Evolutionary conservation across 2,797 vertebrate species (phyloP).

Genomic region (Gymnopithys bicolor): DNA sequence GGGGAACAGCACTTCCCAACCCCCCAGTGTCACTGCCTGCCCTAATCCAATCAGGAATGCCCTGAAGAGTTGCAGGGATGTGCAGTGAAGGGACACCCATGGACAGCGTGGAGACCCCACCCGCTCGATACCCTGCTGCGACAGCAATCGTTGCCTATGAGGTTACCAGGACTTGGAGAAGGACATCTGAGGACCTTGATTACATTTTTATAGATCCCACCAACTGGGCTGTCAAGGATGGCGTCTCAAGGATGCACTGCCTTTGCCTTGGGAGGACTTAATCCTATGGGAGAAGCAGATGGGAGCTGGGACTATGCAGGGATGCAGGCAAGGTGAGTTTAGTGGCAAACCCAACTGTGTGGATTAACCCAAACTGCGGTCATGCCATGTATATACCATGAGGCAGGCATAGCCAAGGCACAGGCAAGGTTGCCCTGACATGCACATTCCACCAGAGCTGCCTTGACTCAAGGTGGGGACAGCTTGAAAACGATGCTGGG

Average conservation of each 20-base stretch:
- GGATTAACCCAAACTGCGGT: constrained; percentile 28
- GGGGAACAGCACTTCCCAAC: not conserved
- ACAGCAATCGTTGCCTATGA: not conserved
- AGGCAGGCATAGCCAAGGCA: not conserved
- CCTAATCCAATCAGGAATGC: not conserved
- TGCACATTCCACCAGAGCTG: not conserved
- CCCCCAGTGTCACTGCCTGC: rapidly evolving
- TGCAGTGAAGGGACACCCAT: rapidly evolving
- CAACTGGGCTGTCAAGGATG: not conserved
- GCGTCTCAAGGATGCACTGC: not conserved
- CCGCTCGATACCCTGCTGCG: rapidly evolving
- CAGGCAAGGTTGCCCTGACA: not conserved
- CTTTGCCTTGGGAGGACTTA: not conserved
- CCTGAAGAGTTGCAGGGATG: rapidly evolving
- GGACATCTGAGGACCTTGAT: not conserved
- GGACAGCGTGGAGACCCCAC: rapidly evolving
- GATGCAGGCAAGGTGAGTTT: not conserved
- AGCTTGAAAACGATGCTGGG: rapidly evolving
- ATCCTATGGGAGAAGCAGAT: rapidly evolving
- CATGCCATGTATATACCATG: not conserved
- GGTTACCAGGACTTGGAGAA: not conserved
- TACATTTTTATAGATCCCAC: constrained; percentile 20
- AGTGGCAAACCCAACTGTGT: not conserved
- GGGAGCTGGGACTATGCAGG: not conserved
- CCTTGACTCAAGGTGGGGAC: not conserved